Evolutionary conservation across 2,113 vertebrate species (phyloP).

Genomic region (Anarhynchus alexandrinus): DNA sequence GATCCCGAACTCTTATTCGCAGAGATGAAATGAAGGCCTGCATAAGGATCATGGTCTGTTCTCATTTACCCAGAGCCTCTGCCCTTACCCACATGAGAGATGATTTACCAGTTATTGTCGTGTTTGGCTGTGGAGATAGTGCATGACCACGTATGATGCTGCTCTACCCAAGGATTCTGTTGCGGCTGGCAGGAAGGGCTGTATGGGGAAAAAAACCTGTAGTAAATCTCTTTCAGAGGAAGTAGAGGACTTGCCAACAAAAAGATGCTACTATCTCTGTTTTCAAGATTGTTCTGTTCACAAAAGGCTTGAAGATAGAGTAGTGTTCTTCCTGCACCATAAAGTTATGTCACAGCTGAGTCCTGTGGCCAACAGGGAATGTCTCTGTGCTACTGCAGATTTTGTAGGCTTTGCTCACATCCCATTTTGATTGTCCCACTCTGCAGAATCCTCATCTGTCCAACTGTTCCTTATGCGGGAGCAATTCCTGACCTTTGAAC

Average conservation of each 20-base stretch:
- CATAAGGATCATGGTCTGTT: background rate
- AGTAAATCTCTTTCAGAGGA: background rate
- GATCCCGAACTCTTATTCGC: background rate
- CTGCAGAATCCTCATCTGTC: background rate
- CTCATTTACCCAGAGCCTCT: background rate
- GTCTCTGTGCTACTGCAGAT: background rate
- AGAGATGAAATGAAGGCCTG: background rate
- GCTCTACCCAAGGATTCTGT: background rate
- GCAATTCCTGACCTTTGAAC: background rate
- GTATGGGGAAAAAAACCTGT: background rate
- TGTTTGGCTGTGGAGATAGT: background rate
- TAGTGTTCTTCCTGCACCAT: background rate
- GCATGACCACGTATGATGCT: accelerated
- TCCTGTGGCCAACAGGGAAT: background rate
- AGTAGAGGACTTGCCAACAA: background rate
- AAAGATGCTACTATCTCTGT: background rate
- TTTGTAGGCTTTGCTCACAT: background rate
- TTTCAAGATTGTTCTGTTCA: background rate
- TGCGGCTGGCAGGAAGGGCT: background rate
- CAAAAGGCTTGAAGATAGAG: background rate
- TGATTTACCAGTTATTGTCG: background rate
- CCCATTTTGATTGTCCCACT: background rate
- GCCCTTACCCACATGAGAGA: background rate
- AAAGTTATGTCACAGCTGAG: background rate
- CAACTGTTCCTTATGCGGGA: background rate